Evolutionary conservation across 2,797 vertebrate species (phyloP), one percentile per base, ranked within the genome.

Genomic region (Neosilurus hyrtlii): DNA sequence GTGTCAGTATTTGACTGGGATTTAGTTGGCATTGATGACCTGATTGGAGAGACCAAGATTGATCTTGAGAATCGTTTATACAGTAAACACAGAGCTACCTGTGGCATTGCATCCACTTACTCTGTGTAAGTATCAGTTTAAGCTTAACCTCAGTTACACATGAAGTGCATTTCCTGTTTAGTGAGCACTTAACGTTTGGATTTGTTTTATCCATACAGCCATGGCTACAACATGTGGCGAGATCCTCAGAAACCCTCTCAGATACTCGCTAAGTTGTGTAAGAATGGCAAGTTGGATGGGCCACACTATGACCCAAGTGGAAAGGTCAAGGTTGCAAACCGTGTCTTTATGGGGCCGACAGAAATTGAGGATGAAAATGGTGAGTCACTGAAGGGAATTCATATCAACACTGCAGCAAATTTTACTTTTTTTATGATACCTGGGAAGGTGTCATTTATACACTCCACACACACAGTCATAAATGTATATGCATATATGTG

Each of bases 1-100:
- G 97, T 99, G 86, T 95, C 97, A 0, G 93, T 99, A 81, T 98
- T 97, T 0, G 98, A 99, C 93, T 99, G 98, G 98, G 98, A 99
- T 85, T 82, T 99, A 91, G 98, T 99, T 8, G 97, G 98, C 84
- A 97, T 96, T 0, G 98, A 99, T 0, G 98, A 99, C 89, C 95
- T 99, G 90, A 99, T 99, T 0, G 98, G 98, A 43, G 98, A 99
- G 89, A 99, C 97, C 80, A 98, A 96, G 92, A 97, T 99, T 0
- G 98, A 99, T 90, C 90, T 99, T 91, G 98, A 99, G 93, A 99
- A 99, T 87, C 96, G 97, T 49, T 99, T 95, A 92, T 99, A 99
- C 93, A 99, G 97, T 96, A 99, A 97, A 89, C 96, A 98, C 92
- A 93, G 96, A 10, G 96, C 97, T 0, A 99, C 97, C 0, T 99